Conservation (phyloP, 1,140 invertebrate species). For the Euschistus heros region DNA sequence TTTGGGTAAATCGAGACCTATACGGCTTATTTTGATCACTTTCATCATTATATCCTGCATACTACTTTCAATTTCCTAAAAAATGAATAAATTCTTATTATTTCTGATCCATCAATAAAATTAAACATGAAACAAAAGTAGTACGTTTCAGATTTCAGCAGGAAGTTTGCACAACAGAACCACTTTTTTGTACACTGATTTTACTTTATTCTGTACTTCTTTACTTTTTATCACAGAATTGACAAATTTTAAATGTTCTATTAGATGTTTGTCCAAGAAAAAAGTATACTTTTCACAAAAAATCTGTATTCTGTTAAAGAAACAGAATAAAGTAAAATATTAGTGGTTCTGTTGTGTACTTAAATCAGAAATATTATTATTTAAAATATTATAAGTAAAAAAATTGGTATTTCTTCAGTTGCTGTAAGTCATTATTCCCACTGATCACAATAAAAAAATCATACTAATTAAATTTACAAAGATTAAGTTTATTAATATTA, state of each 20-base stretch:
- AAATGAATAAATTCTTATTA: neutral
- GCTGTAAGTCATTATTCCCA: too few species aligned
- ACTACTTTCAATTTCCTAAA: constrained; percentile 26
- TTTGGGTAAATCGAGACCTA: constrained; percentile 17
- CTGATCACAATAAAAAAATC: too few species aligned
- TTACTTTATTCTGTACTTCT: neutral
- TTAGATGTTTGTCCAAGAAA: too few species aligned
- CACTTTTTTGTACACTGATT: neutral
- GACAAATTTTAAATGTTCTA: neutral
- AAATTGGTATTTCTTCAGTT: too few species aligned
- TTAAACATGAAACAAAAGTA: neutral
- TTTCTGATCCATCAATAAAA: neutral
- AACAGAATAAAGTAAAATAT: too few species aligned
- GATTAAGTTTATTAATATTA: too few species aligned
- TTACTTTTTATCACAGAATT: neutral
- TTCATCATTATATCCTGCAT: constrained; percentile 29
- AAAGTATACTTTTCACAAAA: too few species aligned
- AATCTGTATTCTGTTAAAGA: too few species aligned
- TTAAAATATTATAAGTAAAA: too few species aligned
- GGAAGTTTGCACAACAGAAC: neutral
- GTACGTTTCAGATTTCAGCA: neutral
- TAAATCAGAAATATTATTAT: too few species aligned
- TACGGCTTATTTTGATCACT: constrained; percentile 24
- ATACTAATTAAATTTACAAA: too few species aligned
- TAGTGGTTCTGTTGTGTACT: too few species aligned